Base-by-base conservation (phyloP, 2,888 invertebrate species). In the Chloroclystis v-ata region DNA sequence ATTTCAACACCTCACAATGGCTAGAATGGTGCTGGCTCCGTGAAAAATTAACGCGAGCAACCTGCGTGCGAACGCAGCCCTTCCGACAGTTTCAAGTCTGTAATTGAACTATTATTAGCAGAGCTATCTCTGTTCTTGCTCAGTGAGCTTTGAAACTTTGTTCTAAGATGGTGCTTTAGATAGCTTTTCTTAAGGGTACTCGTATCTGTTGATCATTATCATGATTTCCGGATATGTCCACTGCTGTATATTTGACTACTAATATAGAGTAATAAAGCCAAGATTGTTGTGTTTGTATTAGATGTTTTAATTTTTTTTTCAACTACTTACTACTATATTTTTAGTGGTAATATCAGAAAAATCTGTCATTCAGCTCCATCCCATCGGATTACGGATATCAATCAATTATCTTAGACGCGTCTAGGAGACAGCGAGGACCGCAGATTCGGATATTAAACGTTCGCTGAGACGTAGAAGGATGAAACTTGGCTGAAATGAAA, bases 371-470 rank as follows among this genome's bases (percentile, higher is more conserved):
- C 20, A 2, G 5, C n/a, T n/a, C 14, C 5, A 9, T 13, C 9
- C 12, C 13, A 14, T 33, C 16, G 10, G 4, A 20, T 7, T 10
- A 35, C 10, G 16, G 7, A 13, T 75, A 84, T 82, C 82, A 78
- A 86, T 86, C 82, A 82, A 81, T 85, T 84, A 84, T 82, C 82
- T 83, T 83, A 78, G 78, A 68, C 67, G 67, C 67, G 60, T 74
- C 76, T 80, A 82, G 82, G 84, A 82, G 82, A 81, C 72, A 66
- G 59, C 48, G 75, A 78, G 77, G 80, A 78, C 68, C 67, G 65
- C 67, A 64, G 67, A 68, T 72, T 76, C 79, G 82, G 82, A 82
- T 84, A 83, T 85, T 80, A 81, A 82, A 81, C 80, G 78, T 65
- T 49, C 66, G 70, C 56, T 65, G 46, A 62, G 67, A 67, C 67